These are phyloP conservation scores for Serranus cabrilla DNA, from an alignment of 2,797 vertebrate genomes.

Conservation along the genomic window DNA sequence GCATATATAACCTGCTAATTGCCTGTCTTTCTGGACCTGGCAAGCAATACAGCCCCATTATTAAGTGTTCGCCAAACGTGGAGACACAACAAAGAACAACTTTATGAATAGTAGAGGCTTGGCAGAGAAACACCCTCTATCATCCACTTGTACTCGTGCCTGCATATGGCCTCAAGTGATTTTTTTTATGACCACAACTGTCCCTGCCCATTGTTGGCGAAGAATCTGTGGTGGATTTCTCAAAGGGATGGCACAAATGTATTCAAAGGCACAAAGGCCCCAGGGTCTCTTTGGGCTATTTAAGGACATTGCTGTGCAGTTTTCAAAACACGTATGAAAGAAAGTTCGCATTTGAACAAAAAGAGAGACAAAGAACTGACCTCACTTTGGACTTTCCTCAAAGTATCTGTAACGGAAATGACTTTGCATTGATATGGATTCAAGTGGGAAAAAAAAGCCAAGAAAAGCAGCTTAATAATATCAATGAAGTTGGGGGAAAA, in stretches of 20 bases:
- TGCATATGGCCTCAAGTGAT: conserved; percentile 43
- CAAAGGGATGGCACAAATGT: conserved; percentile 62
- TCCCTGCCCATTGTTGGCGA: conserved; percentile 52
- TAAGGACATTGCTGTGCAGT: conserved; percentile 29
- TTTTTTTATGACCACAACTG: conserved; percentile 37
- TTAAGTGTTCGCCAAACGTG: neutral
- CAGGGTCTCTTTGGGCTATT: conserved; percentile 46
- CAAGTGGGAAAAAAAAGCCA: neutral
- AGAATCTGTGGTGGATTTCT: conserved; percentile 56
- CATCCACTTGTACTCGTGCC: conserved; percentile 29
- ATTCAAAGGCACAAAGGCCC: conserved; percentile 54
- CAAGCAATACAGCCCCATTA: neutral
- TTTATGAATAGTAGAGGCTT: conserved; percentile 35
- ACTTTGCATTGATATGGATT: conserved; percentile 8
- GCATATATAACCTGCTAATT: conserved; percentile 48
- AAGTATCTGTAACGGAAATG: neutral
- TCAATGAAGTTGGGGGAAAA: conserved; percentile 1
- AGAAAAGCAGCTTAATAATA: conserved; percentile 31
- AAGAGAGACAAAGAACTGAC: conserved; percentile 6
- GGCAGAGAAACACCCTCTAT: conserved; percentile 37
- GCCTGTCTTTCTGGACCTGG: conserved; percentile 26
- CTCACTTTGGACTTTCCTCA: conserved; percentile 12
- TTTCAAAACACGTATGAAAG: conserved; percentile 24
- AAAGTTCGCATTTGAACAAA: conserved; percentile 9
- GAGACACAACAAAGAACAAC: conserved; percentile 42